These are phyloP conservation scores for Habropoda laboriosa DNA, from an alignment of 1,140 invertebrate genomes.

Conservation along the genomic window DNA sequence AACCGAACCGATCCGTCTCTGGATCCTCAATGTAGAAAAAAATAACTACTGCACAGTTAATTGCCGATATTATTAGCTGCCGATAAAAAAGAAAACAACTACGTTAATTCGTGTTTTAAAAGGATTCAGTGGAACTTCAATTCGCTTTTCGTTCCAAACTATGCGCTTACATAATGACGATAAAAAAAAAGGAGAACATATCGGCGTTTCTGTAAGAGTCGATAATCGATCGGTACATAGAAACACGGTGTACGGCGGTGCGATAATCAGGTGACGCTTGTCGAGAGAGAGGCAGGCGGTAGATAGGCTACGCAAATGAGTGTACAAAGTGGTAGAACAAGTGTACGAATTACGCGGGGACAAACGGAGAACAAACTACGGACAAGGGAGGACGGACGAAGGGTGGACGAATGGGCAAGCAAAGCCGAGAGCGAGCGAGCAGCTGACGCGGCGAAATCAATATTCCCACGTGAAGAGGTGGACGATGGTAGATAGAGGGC, in stretches of 20 bases:
- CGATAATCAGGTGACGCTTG: background rate
- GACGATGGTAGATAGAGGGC: conserved; percentile 43
- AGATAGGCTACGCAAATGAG: background rate
- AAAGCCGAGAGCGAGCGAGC: conserved; percentile 54
- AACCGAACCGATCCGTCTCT: no score
- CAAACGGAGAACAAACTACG: background rate
- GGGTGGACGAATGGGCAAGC: conserved; percentile 14
- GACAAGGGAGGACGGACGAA: background rate
- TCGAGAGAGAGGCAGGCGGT: background rate
- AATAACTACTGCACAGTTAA: no score
- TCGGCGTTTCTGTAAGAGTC: background rate
- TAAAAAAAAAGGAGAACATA: no score
- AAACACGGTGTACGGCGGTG: background rate
- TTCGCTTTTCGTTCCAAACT: no score
- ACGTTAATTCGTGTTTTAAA: no score
- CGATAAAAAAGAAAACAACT: no score
- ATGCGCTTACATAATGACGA: no score
- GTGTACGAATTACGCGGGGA: background rate
- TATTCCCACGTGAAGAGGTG: conserved; percentile 72
- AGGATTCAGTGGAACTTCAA: no score
- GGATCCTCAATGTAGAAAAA: no score
- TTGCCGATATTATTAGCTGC: no score
- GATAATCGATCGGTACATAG: background rate
- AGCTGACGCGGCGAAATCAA: conserved; percentile 75
- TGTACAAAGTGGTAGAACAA: background rate